Base-by-base conservation (phyloP, 2,113 vertebrate species). In the Chlamydotis undulata region DNA sequence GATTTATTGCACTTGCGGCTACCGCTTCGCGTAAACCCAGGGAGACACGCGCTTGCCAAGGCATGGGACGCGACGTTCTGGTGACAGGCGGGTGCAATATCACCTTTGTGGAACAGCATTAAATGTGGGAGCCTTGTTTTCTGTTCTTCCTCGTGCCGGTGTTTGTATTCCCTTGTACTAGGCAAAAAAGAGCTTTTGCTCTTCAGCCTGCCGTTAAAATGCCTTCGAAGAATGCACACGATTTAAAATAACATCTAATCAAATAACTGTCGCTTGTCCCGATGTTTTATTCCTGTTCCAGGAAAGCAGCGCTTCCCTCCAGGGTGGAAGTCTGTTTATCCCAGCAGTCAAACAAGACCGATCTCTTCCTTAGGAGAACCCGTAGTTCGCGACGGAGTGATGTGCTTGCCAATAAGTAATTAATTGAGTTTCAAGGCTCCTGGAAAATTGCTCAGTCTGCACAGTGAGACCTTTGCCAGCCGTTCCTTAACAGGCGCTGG, bases 361-460 rank as follows among this genome's bases (percentile, higher is more conserved):
- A 92, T 92, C 60, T 77, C 76, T 75, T 70, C 16, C 3, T 71
- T 37, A 45, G 70, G 78, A 85, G 29, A 55, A 29, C 68, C 39
- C 4, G 1, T 74, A 45, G 60, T 60, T 70, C 9, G 3, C 6
- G 17, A 64, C 1, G 0, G 23, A 12, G 60, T 53, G 69, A 60
- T 53, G 50, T 43, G 23, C 67, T 75, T 31, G 39, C 82, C 61
- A 79, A 73, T n/a, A 37, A 84, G 79, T 61, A 75, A 75, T 45
- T 33, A 33, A 76, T 22, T 60, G 70, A 84, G 45, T 73, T 89
- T 61, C 75, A 92, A 91, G 69, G 59, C 87, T 93, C 15, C 79
- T 96, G 89, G 69, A 50, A 85, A 91, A 85, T 12, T 57, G n/a
- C 76, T 89, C 82, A 52, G 73, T 26, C 82, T 82, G 37, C 45